phyloP scores from a whole-genome alignment of 1,140 invertebrate species.

The Neotoxoptera formosana region DNA sequence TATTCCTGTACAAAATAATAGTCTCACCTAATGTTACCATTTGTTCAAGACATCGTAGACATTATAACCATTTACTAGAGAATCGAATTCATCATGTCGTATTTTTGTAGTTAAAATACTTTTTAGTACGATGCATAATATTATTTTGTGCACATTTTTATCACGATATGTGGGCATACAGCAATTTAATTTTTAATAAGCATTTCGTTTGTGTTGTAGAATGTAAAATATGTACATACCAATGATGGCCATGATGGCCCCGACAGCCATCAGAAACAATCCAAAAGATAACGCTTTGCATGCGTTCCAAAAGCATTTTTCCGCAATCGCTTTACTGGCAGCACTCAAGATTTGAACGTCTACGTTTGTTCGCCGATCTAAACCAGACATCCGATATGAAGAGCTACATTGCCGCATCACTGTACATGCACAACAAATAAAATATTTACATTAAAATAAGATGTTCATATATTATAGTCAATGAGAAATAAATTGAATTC shows the following conservation, averaged over 20 bases:
- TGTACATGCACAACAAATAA: background rate
- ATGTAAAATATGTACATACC: slow-evolving; percentile 68
- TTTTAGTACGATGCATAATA: background rate
- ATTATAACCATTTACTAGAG: background rate
- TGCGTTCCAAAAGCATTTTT: slow-evolving; percentile 82
- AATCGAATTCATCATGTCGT: background rate
- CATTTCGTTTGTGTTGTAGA: background rate
- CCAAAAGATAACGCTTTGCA: slow-evolving; percentile 86
- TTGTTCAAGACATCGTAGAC: background rate
- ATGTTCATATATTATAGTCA: too few relatives aligned
- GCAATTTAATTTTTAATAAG: background rate
- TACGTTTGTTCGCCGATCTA: slow-evolving; percentile 52
- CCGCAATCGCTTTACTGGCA: slow-evolving; percentile 50
- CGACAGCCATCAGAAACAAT: slow-evolving; percentile 81
- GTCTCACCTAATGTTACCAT: too few relatives aligned
- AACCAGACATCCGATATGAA: slow-evolving; percentile 52
- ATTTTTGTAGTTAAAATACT: background rate
- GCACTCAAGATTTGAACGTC: slow-evolving; percentile 48
- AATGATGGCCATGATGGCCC: slow-evolving; percentile 89
- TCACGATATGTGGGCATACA: background rate
- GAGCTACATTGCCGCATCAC: slow-evolving; percentile 57
- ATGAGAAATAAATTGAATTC: background rate
- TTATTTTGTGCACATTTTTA: background rate
- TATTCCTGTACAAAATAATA: too few relatives aligned
- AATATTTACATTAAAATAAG: background rate